phyloP scores from a whole-genome alignment of 1,140 invertebrate genomes.

The Megathymus violae region DNA sequence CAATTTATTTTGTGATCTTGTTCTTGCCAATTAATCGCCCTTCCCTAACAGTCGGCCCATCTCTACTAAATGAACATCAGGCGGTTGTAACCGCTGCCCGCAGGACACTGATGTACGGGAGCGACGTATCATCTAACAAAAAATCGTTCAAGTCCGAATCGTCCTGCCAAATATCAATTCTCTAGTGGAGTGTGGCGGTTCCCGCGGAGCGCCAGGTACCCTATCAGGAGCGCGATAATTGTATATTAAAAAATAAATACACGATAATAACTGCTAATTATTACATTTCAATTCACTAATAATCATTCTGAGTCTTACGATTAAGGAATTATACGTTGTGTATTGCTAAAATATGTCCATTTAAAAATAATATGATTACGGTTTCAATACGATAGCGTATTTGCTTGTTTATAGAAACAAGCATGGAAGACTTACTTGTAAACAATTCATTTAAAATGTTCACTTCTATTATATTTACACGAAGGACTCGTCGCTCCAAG shows the following conservation, averaged over 20 bases:
- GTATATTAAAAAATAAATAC: neutral
- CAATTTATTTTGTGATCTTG: too few relatives aligned
- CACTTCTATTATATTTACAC: neutral
- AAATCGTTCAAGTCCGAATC: neutral
- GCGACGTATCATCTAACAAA: too few relatives aligned
- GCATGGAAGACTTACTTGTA: constrained; percentile 13
- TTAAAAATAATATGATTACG: constrained; percentile 1
- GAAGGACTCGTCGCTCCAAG: too few relatives aligned
- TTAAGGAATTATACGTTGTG: neutral
- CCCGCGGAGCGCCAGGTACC: constrained; percentile 4
- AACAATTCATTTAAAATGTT: too few relatives aligned
- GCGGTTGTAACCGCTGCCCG: too few relatives aligned
- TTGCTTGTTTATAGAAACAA: too few relatives aligned
- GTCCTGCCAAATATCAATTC: neutral
- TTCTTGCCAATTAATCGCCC: too few relatives aligned
- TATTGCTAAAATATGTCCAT: neutral
- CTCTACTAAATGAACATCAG: too few relatives aligned
- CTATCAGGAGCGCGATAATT: constrained; percentile 7
- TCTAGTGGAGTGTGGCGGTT: too few relatives aligned
- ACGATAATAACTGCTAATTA: neutral
- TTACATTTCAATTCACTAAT: neutral
- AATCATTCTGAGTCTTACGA: too few relatives aligned
- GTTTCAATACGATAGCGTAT: neutral
- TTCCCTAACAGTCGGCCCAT: too few relatives aligned
- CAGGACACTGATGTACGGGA: too few relatives aligned